Conservation (phyloP, 2,797 vertebrate species). For the Arnoldichthys spilopterus region DNA sequence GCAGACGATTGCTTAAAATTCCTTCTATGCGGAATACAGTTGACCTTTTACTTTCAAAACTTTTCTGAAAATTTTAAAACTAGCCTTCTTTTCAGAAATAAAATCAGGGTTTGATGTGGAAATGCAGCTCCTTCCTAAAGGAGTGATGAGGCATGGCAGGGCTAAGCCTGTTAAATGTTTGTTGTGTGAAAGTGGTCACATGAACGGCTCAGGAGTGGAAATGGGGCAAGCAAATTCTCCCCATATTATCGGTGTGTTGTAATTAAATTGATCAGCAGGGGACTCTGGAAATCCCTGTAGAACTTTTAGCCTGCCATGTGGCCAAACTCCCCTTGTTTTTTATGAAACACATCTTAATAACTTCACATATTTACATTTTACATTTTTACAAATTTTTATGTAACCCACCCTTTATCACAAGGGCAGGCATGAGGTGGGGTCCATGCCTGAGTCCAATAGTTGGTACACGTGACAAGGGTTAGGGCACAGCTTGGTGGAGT, state of each 20-base stretch:
- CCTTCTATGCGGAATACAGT: not conserved
- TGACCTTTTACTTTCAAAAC: not conserved
- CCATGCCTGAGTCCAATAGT: not conserved
- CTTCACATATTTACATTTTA: no score
- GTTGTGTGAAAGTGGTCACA: not conserved
- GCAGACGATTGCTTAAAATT: not conserved
- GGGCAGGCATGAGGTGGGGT: not conserved
- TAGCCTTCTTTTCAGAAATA: not conserved
- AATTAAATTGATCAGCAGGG: not conserved
- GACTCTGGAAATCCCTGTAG: not conserved
- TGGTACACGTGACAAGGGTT: not conserved
- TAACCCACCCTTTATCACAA: not conserved
- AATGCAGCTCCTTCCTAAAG: not conserved
- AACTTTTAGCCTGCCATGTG: not conserved
- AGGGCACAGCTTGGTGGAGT: not conserved
- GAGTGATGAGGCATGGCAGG: not conserved
- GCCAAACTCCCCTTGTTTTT: not conserved
- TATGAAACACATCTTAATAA: not conserved
- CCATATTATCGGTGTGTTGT: conserved; percentile 1
- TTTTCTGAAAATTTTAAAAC: not conserved
- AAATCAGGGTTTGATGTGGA: not conserved
- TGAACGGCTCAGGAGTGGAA: not conserved
- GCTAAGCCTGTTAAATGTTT: not conserved
- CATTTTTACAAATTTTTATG: not conserved
- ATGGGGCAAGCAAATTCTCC: not conserved